Percentiles rank a stretch among this genome's conserved stretches.
Evolutionary conservation across 2,888 invertebrate species (phyloP).

Genomic region (Halictus ligatus): DNA sequence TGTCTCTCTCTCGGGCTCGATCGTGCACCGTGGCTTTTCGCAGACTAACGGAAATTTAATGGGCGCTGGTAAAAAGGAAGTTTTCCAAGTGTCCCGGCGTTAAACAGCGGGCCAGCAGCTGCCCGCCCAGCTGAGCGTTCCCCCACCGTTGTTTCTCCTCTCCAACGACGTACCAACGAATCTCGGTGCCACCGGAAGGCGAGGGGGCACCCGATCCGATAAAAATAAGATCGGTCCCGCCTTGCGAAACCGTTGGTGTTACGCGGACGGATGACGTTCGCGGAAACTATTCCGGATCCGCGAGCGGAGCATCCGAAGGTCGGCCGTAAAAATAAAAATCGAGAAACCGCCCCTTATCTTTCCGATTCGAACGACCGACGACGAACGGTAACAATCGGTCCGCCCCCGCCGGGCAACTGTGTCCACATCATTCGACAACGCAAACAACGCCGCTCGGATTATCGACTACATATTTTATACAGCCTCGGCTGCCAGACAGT

Average conservation of each 20-base stretch:
- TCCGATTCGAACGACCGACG: too few relatives aligned
- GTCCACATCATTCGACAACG: not conserved
- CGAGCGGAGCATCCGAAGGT: constrained; percentile 42
- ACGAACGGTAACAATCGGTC: not conserved
- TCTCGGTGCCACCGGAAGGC: constrained; percentile 12
- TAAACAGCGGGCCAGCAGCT: constrained; percentile 68
- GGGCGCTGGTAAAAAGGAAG: constrained; percentile 48
- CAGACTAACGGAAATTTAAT: constrained; percentile 44
- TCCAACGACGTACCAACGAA: constrained; percentile 36
- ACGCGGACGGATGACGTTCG: constrained; percentile 28
- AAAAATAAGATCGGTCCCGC: constrained; percentile 38
- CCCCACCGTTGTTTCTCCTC: constrained; percentile 46
- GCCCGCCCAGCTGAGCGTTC: constrained; percentile 74
- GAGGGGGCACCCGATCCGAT: not conserved
- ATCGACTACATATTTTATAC: constrained; percentile 42
- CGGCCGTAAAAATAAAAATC: constrained; percentile 56
- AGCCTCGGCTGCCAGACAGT: constrained; percentile 6
- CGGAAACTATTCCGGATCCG: constrained; percentile 8
- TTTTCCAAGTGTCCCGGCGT: constrained; percentile 48
- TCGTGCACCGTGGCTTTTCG: constrained; percentile 5
- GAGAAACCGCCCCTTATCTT: constrained; percentile 19
- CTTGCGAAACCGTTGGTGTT: constrained; percentile 51
- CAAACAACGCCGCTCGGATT: constrained; percentile 3
- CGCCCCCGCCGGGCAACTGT: not conserved
- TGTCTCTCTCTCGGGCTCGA: not conserved